Evolutionary conservation across 1,140 invertebrate species (phyloP).

Genomic region (Pogonus chalceus): DNA sequence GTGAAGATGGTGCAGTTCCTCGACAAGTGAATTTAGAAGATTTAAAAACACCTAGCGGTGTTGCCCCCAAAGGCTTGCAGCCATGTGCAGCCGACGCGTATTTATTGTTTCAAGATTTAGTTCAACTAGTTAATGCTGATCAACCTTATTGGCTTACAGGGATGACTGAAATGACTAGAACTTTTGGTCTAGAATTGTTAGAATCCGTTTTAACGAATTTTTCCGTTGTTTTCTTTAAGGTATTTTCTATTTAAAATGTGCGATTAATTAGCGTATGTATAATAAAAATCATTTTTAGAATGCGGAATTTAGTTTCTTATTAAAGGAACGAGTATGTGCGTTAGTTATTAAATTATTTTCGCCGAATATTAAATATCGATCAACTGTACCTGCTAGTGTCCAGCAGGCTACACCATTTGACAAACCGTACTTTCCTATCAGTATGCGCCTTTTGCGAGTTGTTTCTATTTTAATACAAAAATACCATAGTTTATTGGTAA

Average conservation of each 20-base stretch:
- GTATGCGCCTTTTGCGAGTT: conserved; percentile 85
- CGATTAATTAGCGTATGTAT: conserved; percentile 9
- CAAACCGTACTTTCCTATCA: conserved; percentile 94
- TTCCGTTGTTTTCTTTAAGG: conserved; percentile 85
- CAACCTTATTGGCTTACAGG: conserved; percentile 89
- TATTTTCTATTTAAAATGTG: conserved; percentile 32
- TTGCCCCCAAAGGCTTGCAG: conserved; percentile 68
- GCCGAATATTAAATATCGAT: conserved; percentile 87
- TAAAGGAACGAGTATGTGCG: conserved; percentile 95
- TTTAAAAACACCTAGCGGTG: conserved; percentile 63
- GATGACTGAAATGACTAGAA: conserved; percentile 94
- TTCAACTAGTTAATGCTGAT: conserved; percentile 92
- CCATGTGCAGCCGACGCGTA: conserved; percentile 92
- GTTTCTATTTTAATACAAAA: conserved; percentile 88
- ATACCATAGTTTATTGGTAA: conserved; percentile 85
- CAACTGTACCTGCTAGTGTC: conserved; percentile 38
- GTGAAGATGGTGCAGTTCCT: conserved; percentile 28
- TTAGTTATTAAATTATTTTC: conserved; percentile 96
- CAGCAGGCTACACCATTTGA: conserved; percentile 60
- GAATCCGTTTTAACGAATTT: conserved; percentile 90
- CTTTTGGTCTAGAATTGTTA: conserved; percentile 89
- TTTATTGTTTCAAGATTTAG: conserved; percentile 92
- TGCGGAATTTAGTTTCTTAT: conserved; percentile 84
- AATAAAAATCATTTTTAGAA: conserved; percentile 52
- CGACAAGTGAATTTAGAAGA: conserved; percentile 62